phyloP scores from a whole-genome alignment of 2,113 vertebrate genomes.

The Podocnemis expansa region DNA sequence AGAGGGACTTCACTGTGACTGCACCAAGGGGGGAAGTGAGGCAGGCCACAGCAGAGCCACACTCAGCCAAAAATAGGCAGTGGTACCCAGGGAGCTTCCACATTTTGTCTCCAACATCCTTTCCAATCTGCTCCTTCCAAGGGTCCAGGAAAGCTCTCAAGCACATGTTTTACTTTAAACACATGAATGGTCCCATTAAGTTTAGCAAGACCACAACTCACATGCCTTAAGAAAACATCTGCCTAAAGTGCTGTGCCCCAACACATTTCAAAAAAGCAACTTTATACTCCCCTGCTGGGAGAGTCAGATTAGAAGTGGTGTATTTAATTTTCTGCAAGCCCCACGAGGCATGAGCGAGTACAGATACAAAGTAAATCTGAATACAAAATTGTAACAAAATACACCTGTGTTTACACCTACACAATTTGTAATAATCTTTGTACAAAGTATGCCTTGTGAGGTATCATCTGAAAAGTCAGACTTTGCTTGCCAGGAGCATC shows the following conservation, averaged over 20 bases:
- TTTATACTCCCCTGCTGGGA: too few species aligned
- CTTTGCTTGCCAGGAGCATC: too few species aligned
- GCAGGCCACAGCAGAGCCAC: background rate
- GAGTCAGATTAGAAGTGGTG: background rate
- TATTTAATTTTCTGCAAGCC: background rate
- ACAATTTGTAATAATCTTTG: too few species aligned
- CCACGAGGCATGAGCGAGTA: background rate
- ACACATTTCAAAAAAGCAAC: background rate
- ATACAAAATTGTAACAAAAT: background rate
- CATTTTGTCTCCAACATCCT: conserved; percentile 25
- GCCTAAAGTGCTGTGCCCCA: background rate
- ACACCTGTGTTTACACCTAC: too few species aligned
- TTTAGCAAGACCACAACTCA: background rate
- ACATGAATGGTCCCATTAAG: background rate
- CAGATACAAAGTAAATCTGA: background rate
- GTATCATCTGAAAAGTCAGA: too few species aligned
- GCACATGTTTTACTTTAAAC: background rate
- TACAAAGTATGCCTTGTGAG: too few species aligned
- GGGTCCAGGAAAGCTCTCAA: background rate
- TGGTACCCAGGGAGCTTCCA: background rate
- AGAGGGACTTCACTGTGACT: background rate
- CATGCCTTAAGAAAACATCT: background rate
- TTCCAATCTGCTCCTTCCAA: conserved; percentile 33
- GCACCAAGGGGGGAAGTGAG: background rate
- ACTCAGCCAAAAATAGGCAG: background rate